phyloP scores from a whole-genome alignment of 1,140 invertebrate species.

The Mamestra configurata region DNA sequence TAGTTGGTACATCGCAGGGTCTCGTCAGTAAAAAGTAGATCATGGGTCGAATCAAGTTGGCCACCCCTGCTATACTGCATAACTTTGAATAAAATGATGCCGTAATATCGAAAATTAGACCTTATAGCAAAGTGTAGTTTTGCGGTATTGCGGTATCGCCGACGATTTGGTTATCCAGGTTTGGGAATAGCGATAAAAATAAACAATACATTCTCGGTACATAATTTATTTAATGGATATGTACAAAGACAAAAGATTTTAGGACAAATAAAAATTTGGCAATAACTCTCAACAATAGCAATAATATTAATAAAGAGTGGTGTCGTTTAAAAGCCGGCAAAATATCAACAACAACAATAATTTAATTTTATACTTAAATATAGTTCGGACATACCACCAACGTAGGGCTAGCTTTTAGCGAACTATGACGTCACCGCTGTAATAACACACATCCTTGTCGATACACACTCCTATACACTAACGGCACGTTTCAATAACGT shows the following conservation, averaged over 20 bases:
- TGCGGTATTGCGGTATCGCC: too few relatives aligned
- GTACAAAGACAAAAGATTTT: constrained; percentile 85
- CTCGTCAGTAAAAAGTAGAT: too few relatives aligned
- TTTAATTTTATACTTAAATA: constrained; percentile 72
- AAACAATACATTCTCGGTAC: constrained; percentile 72
- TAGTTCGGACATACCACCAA: constrained; percentile 69
- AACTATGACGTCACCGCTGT: constrained; percentile 58
- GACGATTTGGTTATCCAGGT: too few relatives aligned
- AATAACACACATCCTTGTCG: neutral
- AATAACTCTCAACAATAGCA: constrained; percentile 85
- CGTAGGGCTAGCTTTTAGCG: constrained; percentile 61
- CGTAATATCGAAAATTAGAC: too few relatives aligned
- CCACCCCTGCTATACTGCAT: too few relatives aligned
- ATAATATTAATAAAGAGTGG: constrained; percentile 76
- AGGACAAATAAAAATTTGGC: constrained; percentile 86
- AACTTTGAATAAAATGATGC: too few relatives aligned
- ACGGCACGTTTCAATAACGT: too few relatives aligned
- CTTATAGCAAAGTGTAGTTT: too few relatives aligned
- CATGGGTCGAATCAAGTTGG: too few relatives aligned
- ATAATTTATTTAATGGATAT: constrained; percentile 88
- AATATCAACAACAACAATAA: constrained; percentile 83
- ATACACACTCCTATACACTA: neutral
- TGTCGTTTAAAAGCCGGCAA: constrained; percentile 80
- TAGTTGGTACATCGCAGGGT: too few relatives aligned
- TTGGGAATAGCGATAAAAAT: neutral